These are phyloP conservation scores for Heliocidaris erythrogramma DNA, from an alignment of 35 echinoderm and acorn worm genomes.

Conservation along the genomic window DNA sequence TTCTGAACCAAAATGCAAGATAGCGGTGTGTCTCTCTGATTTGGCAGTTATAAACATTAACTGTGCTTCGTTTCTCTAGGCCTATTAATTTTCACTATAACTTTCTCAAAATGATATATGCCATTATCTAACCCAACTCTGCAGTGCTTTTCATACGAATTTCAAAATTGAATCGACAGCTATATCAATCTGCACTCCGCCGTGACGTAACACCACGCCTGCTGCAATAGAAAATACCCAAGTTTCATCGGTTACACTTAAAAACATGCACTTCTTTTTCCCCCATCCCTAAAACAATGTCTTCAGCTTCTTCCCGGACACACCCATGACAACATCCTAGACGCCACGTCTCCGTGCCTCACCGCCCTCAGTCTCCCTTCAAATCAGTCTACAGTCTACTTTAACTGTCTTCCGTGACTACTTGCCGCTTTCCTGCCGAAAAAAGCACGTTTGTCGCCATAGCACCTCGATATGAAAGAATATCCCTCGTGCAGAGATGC, in stretches of 20 bases:
- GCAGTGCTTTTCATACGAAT: not conserved
- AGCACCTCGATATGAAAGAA: not conserved
- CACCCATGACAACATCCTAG: not conserved
- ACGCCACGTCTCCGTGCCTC: not conserved
- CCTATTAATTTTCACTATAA: not conserved
- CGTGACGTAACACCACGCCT: not conserved
- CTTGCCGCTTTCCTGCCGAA: not conserved
- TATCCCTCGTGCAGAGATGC: not conserved
- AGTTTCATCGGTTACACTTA: not conserved
- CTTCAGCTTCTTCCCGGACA: not conserved
- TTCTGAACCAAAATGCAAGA: too few species aligned
- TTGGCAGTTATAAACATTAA: too few species aligned
- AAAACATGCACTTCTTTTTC: not conserved
- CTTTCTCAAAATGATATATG: not conserved
- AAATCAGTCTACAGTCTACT: not conserved
- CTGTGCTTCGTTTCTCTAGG: too few species aligned
- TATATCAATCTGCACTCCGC: not conserved
- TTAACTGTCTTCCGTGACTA: not conserved
- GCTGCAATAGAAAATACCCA: not conserved
- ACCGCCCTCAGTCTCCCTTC: not conserved
- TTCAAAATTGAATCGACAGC: too few species aligned
- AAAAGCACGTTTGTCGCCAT: not conserved
- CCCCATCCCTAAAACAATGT: not conserved
- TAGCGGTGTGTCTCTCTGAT: too few species aligned
- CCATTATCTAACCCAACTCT: not conserved